Conservation (phyloP, 2,113 vertebrate genomes). For the Triplophysa siluroides region DNA sequence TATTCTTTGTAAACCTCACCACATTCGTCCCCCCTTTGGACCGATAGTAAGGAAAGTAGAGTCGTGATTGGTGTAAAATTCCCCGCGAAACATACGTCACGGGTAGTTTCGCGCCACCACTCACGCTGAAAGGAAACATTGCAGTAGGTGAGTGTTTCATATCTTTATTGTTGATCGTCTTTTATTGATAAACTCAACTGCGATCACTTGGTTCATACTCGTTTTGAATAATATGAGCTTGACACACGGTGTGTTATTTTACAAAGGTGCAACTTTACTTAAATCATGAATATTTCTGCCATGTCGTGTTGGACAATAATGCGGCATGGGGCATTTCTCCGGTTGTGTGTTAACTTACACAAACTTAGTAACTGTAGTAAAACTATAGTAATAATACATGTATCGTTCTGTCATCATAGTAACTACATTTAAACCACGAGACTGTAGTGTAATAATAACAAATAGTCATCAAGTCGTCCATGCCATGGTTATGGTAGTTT, state of each 20-base stretch:
- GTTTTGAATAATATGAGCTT: not conserved
- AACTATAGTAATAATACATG: no score
- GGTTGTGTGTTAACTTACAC: no score
- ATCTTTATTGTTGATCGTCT: not conserved
- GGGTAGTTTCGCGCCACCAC: slow-evolving; percentile 73
- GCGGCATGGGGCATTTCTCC: no score
- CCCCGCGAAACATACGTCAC: slow-evolving; percentile 76
- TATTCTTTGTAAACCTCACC: not conserved
- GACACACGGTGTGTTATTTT: not conserved
- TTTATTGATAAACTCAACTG: not conserved
- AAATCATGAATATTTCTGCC: not conserved
- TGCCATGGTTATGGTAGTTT: no score
- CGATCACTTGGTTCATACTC: not conserved
- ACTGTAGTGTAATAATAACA: no score
- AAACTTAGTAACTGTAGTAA: no score
- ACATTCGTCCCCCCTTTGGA: not conserved
- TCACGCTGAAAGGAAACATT: not conserved
- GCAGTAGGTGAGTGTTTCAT: slow-evolving; percentile 55
- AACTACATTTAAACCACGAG: no score
- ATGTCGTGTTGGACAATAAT: no score
- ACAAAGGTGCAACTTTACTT: no score
- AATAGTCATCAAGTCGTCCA: no score
- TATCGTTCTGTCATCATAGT: no score
- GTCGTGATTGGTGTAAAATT: slow-evolving; percentile 68
- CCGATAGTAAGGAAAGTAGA: not conserved